Evolutionary conservation across 2,888 invertebrate species (phyloP), one percentile per base, ranked within the genome.

Genomic region (Standfussiana lucernea): DNA sequence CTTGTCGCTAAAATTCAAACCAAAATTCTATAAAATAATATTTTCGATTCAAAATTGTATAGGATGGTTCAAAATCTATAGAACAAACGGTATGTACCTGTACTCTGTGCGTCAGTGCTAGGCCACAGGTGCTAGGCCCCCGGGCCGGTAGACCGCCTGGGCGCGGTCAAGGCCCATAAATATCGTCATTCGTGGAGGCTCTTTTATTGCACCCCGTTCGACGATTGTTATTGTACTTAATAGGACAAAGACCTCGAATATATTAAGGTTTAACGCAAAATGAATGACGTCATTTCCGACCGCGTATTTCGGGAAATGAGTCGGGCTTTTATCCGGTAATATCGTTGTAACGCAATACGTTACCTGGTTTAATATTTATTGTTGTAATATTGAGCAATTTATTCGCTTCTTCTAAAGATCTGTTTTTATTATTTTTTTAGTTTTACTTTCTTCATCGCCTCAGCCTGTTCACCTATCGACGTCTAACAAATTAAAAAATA

Each of bases 131-230:
- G 10, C 21, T 61, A 61, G 35, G 61, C 61, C 32, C 32, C 32
- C 1, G 59, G 15, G n/a, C n/a, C n/a, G 6, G 24, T 15, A 66
- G 50, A 32, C 35, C 37, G 10, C 13, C 40, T n/a, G 32, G 42
- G 71, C 24, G 35, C 24, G 78, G n/a, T 47, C 15, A 7, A 35
- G 56, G 24, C 8, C 15, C 15, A 62, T 28, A 35, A 64, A 81
- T n/a, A 62, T 18, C 35, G 3, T 50, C 11, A 68, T 68, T 68
- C 10, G 53, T 45, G 53, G 24, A 40, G 70, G 28, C 21, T 82
- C 28, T 56, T 81, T 81, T 81, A 80, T 81, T 80, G 47, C 40
- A 77, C 77, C 82, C 82, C 37, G 42, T 67, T 80, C 21, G 67
- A 8, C 40, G 15, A 72, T 79, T 72, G 74, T 71, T 75, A 69